These are phyloP conservation scores for Danionella cerebrum DNA, from an alignment of 2,113 vertebrate species.

Conservation along the genomic window DNA sequence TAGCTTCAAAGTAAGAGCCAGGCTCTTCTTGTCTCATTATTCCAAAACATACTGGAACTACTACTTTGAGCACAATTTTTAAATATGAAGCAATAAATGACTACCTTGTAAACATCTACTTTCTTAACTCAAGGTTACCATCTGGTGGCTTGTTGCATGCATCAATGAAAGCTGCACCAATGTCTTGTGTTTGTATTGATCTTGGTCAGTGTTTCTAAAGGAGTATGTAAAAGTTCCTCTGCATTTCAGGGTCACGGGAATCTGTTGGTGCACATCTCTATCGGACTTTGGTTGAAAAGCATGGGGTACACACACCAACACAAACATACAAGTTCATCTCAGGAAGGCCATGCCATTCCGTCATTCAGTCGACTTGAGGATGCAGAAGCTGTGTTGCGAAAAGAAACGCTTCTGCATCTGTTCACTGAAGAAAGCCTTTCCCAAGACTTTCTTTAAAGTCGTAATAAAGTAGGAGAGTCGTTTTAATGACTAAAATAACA, in stretches of 20 bases:
- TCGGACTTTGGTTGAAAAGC: not conserved
- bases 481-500: constrained; percentile 38
- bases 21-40: no score
- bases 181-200: not conserved
- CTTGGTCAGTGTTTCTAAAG: not conserved
- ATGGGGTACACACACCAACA: no score
- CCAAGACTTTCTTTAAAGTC: not conserved
- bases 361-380: no score
- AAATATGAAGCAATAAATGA: not conserved
- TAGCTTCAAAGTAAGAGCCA: no score
- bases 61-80: no score
- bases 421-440: not conserved
- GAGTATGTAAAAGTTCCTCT: not conserved
- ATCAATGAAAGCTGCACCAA: not conserved
- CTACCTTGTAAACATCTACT: not conserved
- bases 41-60: no score
- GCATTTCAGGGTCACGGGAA: not conserved
- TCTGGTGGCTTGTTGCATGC: constrained; percentile 42
- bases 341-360: no score
- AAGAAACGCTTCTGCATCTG: not conserved
- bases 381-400: not conserved
- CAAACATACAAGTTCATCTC: no score
- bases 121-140: constrained; percentile 44
- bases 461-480: not conserved
- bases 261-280: not conserved